Base-by-base conservation (phyloP, 1,140 invertebrate genomes). In the Zaprionus tsacasi region DNA sequence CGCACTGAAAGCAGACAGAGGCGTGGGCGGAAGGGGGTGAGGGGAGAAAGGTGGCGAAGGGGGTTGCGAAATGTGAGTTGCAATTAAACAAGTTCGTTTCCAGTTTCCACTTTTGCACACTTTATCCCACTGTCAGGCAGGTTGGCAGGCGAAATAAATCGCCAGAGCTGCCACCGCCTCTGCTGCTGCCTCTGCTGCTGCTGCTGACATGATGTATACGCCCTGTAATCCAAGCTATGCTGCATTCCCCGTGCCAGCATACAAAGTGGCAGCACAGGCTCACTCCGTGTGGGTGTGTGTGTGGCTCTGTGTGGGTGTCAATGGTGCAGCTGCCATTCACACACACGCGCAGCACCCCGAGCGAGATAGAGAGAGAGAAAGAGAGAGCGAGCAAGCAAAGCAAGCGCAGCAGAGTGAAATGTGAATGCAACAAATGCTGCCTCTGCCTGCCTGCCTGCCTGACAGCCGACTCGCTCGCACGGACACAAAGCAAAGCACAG, bases 121-220 rank as follows among this genome's bases (percentile, higher is more conserved):
- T 25, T 48, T 52, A 21, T 12, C 48, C 40, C 40, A 43, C 27
- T 48, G 8, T 27, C 54, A 43, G 36, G 38, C 52, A 66, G 45
- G 40, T 45, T 45, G 40, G 40, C 40, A 45, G 40, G 40, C 40
- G 21, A 17, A 61, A 54, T 45, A 30, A 48, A 67, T 58, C 40
- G 36, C 27, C 35, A 30, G 27, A 64, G 70, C 33, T 35, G 21
- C 21, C 21, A 21, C 21, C 2, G 21, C 2, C 21, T 21, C 21
- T 21, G 45, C 76, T 76, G 21, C 21, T 21, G 68, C 13, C 57
- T 38, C 76, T 76, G 72, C 30, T 64, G 45, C 76, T 76, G 73
- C 25, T 68, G 65, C 69, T 61, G 64, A 61, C 75, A 74, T 80
- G 55, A 74, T 33, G 81, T 78, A 83, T 83, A 83, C 81, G 81